Conservation (phyloP, 2,113 vertebrate genomes). For the Phylloscopus whistleri region DNA sequence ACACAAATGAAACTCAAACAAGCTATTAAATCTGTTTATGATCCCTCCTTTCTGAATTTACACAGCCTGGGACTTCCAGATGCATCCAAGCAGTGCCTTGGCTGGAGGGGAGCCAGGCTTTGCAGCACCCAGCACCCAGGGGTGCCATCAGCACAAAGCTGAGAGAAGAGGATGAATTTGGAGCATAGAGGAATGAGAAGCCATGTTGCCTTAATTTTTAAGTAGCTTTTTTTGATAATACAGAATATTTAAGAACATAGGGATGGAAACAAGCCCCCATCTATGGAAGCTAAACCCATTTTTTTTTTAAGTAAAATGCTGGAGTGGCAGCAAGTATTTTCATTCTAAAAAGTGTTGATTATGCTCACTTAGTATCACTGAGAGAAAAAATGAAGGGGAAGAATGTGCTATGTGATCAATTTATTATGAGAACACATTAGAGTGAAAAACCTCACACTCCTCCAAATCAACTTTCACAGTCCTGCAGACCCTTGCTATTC, state of each 20-base stretch:
- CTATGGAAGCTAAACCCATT: neutral
- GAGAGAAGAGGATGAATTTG: neutral
- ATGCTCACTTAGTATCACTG: neutral
- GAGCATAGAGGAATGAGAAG: neutral
- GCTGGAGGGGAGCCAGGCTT: neutral
- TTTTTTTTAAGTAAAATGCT: neutral
- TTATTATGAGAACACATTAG: neutral
- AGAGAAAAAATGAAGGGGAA: neutral
- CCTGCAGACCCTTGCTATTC: neutral
- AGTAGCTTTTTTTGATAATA: neutral
- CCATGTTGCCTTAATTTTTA: neutral
- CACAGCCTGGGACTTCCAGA: neutral
- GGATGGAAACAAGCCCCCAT: neutral
- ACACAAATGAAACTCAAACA: neutral
- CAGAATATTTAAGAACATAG: neutral
- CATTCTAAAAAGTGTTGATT: neutral
- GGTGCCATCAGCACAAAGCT: neutral
- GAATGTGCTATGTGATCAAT: neutral
- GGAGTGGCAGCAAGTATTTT: neutral
- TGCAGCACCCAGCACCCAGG: neutral
- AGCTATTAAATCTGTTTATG: neutral
- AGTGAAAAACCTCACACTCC: neutral
- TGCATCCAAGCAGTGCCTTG: neutral
- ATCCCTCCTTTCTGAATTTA: neutral
- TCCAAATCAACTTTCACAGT: neutral